Evolutionary conservation across 2,888 invertebrate species (phyloP).

Genomic region (Phlogophora meticulosa): DNA sequence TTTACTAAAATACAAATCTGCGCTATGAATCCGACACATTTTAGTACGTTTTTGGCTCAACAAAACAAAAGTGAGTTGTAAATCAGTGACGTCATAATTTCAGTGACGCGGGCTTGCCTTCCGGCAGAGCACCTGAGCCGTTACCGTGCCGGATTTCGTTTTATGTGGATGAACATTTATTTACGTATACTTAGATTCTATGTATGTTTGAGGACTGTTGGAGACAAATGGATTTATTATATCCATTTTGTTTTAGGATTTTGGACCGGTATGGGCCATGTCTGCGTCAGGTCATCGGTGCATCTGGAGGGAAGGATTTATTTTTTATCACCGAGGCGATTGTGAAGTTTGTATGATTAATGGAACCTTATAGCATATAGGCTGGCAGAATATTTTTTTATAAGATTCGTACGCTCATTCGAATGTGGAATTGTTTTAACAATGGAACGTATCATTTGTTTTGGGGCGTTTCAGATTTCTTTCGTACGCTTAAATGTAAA

Average conservation of each 20-base stretch:
- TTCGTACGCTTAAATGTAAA: no score
- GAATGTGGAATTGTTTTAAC: no score
- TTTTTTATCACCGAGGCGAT: no score
- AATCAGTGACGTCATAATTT: slow-evolving; percentile 78
- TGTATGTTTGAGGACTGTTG: not conserved
- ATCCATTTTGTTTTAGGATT: not conserved
- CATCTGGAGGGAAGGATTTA: not conserved
- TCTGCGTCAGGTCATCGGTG: no score
- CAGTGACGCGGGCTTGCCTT: slow-evolving; percentile 62
- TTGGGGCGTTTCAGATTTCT: no score
- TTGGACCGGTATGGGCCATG: no score
- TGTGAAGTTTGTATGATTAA: not conserved
- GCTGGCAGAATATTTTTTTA: not conserved
- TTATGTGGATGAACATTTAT: slow-evolving; percentile 40
- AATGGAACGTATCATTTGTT: no score
- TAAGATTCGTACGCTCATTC: no score
- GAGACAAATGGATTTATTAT: not conserved
- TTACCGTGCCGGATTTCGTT: slow-evolving; percentile 49
- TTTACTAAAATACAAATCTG: slow-evolving; percentile 34
- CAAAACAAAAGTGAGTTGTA: slow-evolving; percentile 68
- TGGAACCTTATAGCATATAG: not conserved
- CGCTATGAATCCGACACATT: slow-evolving; percentile 29
- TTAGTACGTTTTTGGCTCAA: slow-evolving; percentile 48
- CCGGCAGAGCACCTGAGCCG: slow-evolving; percentile 66
- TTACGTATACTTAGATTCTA: not conserved